A percentile compares a stretch with the other conserved stretches of the same genome.
Evolutionary conservation across 2,797 vertebrate species (phyloP).

Genomic region (Sebastes ruberrimus): DNA sequence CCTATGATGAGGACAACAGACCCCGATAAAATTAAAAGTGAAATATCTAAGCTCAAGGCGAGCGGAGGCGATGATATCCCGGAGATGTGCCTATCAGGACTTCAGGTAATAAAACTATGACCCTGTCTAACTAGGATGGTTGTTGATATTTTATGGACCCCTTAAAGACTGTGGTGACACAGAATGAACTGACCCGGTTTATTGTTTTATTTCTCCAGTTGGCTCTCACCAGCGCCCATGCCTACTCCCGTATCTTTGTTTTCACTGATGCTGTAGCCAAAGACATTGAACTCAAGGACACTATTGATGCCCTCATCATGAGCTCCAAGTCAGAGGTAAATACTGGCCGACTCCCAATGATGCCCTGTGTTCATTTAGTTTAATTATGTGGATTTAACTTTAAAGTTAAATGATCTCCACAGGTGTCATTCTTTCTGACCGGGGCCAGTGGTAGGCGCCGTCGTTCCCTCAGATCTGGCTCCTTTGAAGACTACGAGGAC

Average conservation of each 20-base stretch:
- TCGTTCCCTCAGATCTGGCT: slow-evolving; percentile 16
- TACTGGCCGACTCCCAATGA: background rate
- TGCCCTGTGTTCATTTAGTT: background rate
- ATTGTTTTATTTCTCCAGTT: slow-evolving; percentile 58
- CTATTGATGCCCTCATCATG: slow-evolving; percentile 74
- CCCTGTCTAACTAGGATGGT: background rate
- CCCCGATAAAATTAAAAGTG: slow-evolving; percentile 70
- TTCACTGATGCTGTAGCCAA: slow-evolving; percentile 81
- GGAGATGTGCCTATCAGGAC: slow-evolving; percentile 82
- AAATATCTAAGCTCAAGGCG: slow-evolving; percentile 67
- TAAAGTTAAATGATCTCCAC: background rate
- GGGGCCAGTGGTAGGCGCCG: fast-evolving
- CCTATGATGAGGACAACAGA: slow-evolving; percentile 74
- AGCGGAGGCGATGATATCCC: slow-evolving; percentile 55
- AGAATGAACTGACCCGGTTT: background rate
- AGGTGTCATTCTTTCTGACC: slow-evolving; percentile 78
- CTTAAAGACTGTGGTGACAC: background rate
- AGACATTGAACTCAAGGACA: slow-evolving; percentile 74
- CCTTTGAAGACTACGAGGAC: slow-evolving; percentile 71
- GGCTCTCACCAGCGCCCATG: slow-evolving; percentile 77
- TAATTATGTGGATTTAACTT: background rate
- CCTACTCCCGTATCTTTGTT: slow-evolving; percentile 78
- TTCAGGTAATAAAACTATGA: slow-evolving; percentile 69
- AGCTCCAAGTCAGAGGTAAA: slow-evolving; percentile 78
- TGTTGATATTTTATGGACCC: background rate